These are phyloP conservation scores for Drosophila tropicalis DNA, from an alignment of 1,140 invertebrate species.

Conservation along the genomic window DNA sequence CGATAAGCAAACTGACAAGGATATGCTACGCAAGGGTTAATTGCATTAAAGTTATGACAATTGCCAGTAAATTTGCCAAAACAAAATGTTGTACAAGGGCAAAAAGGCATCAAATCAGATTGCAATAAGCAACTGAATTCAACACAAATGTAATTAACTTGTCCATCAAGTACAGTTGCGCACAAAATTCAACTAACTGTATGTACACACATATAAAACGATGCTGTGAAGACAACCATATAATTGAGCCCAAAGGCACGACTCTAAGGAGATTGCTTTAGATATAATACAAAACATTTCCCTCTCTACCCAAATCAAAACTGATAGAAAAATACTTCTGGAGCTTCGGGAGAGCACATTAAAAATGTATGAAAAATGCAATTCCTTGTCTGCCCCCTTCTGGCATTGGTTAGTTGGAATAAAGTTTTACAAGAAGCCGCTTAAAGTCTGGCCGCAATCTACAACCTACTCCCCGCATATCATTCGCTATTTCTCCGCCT, in stretches of 20 bases:
- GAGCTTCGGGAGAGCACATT: not conserved
- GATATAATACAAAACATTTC: too few species aligned
- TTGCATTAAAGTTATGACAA: constrained; percentile 81
- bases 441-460: constrained; percentile 13
- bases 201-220: too few species aligned
- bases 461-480: constrained; percentile 2
- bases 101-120: constrained; percentile 42
- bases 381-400: not conserved
- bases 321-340: too few species aligned
- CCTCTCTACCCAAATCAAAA: too few species aligned
- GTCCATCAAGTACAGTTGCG: not conserved
- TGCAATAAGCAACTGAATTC: constrained; percentile 59
- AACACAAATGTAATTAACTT: constrained; percentile 57
- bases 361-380: not conserved
- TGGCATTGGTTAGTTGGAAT: not conserved
- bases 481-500: not conserved
- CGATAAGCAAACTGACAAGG: constrained; percentile 52
- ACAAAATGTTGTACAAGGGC: constrained; percentile 23
- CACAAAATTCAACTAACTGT: not conserved
- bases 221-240: not conserved
- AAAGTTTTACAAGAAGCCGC: not conserved
- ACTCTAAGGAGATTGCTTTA: too few species aligned
- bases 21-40: constrained; percentile 65
- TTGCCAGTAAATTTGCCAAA: constrained; percentile 71
- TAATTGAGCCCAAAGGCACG: not conserved